Conservation (phyloP, 2,888 invertebrate genomes). For the Epinotia ramella region DNA sequence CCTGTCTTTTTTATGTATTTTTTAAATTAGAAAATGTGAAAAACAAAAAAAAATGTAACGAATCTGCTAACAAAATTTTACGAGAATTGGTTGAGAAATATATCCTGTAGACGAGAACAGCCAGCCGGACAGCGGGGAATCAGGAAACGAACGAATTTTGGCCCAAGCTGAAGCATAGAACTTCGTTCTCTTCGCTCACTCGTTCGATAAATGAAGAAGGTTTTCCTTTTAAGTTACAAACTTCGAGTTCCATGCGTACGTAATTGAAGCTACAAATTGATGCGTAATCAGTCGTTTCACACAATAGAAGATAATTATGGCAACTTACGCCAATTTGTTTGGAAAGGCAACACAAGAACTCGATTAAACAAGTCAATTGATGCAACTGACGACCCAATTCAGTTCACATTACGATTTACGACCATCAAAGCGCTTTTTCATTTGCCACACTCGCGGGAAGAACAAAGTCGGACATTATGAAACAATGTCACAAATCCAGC, state of each 20-base stretch:
- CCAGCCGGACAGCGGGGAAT: too few relatives aligned
- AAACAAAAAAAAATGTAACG: too few relatives aligned
- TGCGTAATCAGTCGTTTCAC: conserved; percentile 21
- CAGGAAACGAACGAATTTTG: too few relatives aligned
- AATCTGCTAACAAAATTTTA: too few relatives aligned
- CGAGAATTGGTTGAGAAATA: too few relatives aligned
- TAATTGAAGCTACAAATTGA: conserved; percentile 1
- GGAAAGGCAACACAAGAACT: conserved; percentile 10
- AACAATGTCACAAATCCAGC: conserved; percentile 35
- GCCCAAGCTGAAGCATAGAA: too few relatives aligned
- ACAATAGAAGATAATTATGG: conserved; percentile 6
- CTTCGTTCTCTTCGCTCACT: too few relatives aligned
- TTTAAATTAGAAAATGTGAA: too few relatives aligned
- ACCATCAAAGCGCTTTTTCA: conserved; percentile 6
- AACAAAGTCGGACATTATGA: conserved; percentile 42
- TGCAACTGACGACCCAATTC: conserved; percentile 17
- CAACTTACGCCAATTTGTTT: conserved; percentile 23
- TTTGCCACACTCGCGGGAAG: conserved; percentile 22
- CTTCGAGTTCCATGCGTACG: neutral
- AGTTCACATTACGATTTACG: conserved; percentile 17
- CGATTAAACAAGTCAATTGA: conserved; percentile 21
- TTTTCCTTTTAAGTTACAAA: neutral
- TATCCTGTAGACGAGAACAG: too few relatives aligned
- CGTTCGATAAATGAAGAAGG: neutral
- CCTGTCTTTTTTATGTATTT: too few relatives aligned